Percentiles rank a stretch among this genome's conserved stretches.
These are phyloP conservation scores for Bothrops jararaca DNA, from an alignment of 2,113 vertebrate species.

Conservation along the genomic window DNA sequence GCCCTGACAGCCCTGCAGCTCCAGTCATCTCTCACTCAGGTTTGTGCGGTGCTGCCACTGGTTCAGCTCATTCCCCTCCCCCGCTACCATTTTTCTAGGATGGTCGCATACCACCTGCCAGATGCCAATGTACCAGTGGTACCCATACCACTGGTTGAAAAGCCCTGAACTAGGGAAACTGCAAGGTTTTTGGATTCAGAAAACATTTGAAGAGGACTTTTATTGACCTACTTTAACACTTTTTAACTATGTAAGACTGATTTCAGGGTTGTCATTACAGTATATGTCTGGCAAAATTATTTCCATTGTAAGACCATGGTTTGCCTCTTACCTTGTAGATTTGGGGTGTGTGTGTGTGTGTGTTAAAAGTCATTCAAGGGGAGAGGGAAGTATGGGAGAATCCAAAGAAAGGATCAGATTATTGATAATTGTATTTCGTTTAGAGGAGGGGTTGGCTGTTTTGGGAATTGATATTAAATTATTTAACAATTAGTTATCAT, in stretches of 20 bases:
- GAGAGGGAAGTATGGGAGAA: background rate
- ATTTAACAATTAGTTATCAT: background rate
- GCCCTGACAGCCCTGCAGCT: too few relatives aligned
- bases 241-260: background rate
- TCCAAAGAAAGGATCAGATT: background rate
- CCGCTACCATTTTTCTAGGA: too few relatives aligned
- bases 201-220: background rate
- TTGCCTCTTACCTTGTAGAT: background rate
- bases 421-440: background rate
- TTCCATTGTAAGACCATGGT: background rate
- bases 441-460: background rate
- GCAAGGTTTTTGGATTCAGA: background rate
- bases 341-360: background rate
- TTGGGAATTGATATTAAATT: background rate
- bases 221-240: background rate
- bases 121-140: too few relatives aligned
- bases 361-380: background rate
- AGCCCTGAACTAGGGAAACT: background rate
- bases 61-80: too few relatives aligned
- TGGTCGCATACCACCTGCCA: too few relatives aligned
- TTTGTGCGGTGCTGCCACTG: too few relatives aligned
- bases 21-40: too few relatives aligned
- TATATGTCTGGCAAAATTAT: background rate
- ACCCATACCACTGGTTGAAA: too few relatives aligned
- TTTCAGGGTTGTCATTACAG: background rate